Evolutionary conservation across 2,113 vertebrate species (phyloP), one percentile per base, ranked within the genome.

Genomic region (Ctenomys sociabilis): DNA sequence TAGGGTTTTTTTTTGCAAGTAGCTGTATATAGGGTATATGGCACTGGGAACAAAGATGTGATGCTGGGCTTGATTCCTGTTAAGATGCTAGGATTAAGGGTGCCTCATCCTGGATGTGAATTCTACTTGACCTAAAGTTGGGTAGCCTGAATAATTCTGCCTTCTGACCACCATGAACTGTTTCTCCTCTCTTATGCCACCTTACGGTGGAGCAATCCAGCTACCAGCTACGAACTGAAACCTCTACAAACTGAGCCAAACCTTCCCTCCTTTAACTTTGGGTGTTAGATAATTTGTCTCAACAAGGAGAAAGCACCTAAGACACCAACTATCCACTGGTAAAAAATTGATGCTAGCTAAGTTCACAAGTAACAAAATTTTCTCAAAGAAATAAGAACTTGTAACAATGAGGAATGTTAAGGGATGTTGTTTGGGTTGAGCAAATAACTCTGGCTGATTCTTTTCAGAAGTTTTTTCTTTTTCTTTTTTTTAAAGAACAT

Each of bases 271-370:
- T 70, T 70, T 70, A n/a, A 19, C 16, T n/a, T n/a, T 19, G 35
- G 14, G 16, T 19, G 16, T n/a, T 35, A 70, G 66, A n/a, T n/a
- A 70, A 16, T 19, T 70, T 70, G 32, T 70, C 35, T 70, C 66
- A 70, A 6, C 4, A 68, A 68, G 6, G 6, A n/a, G 35, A n/a
- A 70, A 70, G 66, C n/a, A n/a, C 7, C 16, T n/a, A 70, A 70
- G 35, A 70, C 35, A 70, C 66, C 32, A 35, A 70, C 35, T 70
- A 93, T 85, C n/a, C 70, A n/a, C 32, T 87, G 45, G 35, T 59
- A 30, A 45, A 73, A 96, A 93, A 93, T 37, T 77, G 63, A 81
- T 30, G 17, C 78, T 93, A 90, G 64, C 32, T 77, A 63, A 93
- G 52, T 17, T 93, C 68, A 80, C 7, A 17, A 83, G 68, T 92